Base-by-base conservation (phyloP, 92 coral and sea anemone species). In the Ricordea florida region DNA sequence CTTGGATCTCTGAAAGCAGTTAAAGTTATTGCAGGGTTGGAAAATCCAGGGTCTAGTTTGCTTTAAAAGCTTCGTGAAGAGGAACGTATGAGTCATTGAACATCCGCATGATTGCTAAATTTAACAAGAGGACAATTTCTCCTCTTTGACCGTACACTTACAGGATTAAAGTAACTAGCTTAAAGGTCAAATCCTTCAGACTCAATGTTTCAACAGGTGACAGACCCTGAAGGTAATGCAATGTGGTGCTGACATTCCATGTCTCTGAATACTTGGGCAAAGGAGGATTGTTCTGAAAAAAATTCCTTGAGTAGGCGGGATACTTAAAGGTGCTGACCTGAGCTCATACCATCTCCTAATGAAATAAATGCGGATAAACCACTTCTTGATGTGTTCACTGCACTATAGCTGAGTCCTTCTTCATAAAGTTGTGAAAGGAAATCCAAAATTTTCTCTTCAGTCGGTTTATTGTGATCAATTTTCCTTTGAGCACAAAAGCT, bases 401-500 rank as follows among this genome's bases (percentile, higher is more conserved):
- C 61, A 30, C 78, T 79, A 49, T 79, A 79, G 8, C 52, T 16
- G 22, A 79, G 76, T 0, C 85, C 85, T 13, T 79, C 51, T 34
- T 43, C 57, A 45, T 45, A 78, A 18, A 85, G 77, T 2, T 38
- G 61, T 7, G 80, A 44, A 20, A 85, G 47, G 80, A 69, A 79
- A 0, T 78, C 80, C 47, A 79, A 32, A 29, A 50, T 78, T 8
- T 16, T 20, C 37, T 8, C 83, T 57, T 72, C 78, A 79, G 66
- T 29, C 10, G 79, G 65, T 24, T 62, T 31, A 80, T 46, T 16
- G 36, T 35, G 43, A 86, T 86, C 62, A 65, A 73, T 57, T 60
- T 80, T 25, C 72, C 82, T 42, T 55, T 61, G 38, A 79, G 82
- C 24, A 79, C 91, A 78, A 74, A 78, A 63, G 48, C 30, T 17